Conservation (phyloP, 2,797 vertebrate genomes). For the Periophthalmus magnuspinnatus region DNA sequence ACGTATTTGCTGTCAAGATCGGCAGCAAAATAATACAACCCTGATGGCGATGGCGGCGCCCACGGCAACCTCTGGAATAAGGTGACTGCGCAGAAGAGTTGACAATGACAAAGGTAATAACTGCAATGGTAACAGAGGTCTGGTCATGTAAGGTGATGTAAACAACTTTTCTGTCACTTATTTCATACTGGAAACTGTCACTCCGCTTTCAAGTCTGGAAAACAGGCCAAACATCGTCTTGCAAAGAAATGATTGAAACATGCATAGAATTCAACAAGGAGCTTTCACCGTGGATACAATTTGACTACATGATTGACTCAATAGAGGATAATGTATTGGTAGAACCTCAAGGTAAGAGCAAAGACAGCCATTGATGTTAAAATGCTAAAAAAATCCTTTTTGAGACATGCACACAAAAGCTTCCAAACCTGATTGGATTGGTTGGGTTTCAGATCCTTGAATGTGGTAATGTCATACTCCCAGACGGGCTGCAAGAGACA, state of each 20-base stretch:
- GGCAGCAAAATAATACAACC: too few relatives aligned
- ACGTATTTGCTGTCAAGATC: too few relatives aligned
- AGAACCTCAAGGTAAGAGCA: conserved; percentile 29
- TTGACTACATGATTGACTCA: background rate
- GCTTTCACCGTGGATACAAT: background rate
- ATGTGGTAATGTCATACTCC: too few relatives aligned
- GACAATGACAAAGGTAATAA: background rate
- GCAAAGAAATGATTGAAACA: background rate
- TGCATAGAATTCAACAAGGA: background rate
- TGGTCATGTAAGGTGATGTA: background rate
- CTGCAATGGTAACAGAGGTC: background rate
- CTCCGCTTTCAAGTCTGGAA: background rate
- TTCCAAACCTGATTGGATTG: conserved; percentile 25
- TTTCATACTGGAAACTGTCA: background rate
- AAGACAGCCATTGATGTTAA: conserved; percentile 16
- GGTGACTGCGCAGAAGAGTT: background rate
- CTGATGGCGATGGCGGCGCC: too few relatives aligned
- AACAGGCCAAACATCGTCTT: background rate
- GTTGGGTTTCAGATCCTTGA: too few relatives aligned
- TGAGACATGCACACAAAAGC: conserved; percentile 25
- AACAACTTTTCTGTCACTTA: background rate
- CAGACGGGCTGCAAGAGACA: too few relatives aligned
- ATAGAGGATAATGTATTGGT: background rate
- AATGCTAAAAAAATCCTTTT: conserved; percentile 22
- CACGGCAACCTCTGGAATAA: too few relatives aligned